phyloP scores from a whole-genome alignment of 1,140 invertebrate genomes.

The Ptiloglossa arizonensis region DNA sequence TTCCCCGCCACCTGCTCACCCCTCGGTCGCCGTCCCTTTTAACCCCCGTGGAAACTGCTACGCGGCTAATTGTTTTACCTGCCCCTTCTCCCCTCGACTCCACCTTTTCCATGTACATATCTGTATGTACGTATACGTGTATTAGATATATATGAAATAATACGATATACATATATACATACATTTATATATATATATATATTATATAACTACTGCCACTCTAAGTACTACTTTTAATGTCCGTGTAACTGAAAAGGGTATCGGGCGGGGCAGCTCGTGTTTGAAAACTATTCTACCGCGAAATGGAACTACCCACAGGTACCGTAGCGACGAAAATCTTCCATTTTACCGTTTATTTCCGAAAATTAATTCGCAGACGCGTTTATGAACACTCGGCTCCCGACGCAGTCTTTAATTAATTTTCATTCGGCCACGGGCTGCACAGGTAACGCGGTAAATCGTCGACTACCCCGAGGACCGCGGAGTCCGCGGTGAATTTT shows the following conservation, averaged over 20 bases:
- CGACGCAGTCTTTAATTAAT: slow-evolving; percentile 12
- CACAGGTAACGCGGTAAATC: neutral
- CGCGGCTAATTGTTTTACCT: slow-evolving; percentile 58
- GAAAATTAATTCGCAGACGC: slow-evolving; percentile 24
- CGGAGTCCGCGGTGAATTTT: too few relatives aligned
- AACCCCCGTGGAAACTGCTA: slow-evolving; percentile 51
- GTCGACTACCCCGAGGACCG: neutral
- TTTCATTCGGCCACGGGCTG: neutral
- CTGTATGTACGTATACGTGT: neutral
- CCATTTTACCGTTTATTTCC: slow-evolving; percentile 22
- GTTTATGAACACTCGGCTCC: neutral
- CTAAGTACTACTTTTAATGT: slow-evolving; percentile 55
- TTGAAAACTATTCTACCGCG: slow-evolving; percentile 46
- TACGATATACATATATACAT: neutral
- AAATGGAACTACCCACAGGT: slow-evolving; percentile 20
- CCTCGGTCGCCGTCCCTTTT: slow-evolving; percentile 32
- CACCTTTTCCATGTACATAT: neutral
- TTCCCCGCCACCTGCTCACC: slow-evolving; percentile 7
- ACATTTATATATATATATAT: neutral
- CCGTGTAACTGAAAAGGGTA: slow-evolving; percentile 32
- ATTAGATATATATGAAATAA: neutral
- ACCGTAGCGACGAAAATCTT: slow-evolving; percentile 9
- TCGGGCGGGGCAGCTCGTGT: slow-evolving; percentile 13
- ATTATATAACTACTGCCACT: slow-evolving; percentile 30
- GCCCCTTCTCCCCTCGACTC: neutral